Evolutionary conservation across 2,113 vertebrate species (phyloP).

Genomic region (Morone chrysops): DNA sequence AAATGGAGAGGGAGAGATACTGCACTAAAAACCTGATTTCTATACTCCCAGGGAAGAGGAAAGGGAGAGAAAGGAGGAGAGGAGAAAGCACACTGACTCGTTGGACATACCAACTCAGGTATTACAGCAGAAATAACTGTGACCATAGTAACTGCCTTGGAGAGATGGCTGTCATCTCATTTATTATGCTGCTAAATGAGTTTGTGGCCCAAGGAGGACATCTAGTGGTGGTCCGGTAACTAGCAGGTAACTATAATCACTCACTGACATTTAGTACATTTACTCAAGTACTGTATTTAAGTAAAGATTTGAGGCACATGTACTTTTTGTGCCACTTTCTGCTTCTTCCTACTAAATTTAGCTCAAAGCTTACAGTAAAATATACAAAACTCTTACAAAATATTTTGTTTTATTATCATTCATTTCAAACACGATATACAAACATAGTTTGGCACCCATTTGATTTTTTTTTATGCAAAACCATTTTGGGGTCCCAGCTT

Average conservation of each 20-base stretch:
- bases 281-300: too few species aligned
- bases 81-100: background rate
- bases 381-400: too few species aligned
- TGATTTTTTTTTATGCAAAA: too few species aligned
- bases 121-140: slow-evolving; percentile 31
- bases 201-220: slow-evolving; percentile 49
- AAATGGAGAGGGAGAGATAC: background rate
- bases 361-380: too few species aligned
- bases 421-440: too few species aligned
- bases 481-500: too few species aligned
- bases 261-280: too few species aligned
- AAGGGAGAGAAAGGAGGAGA: background rate
- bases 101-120: slow-evolving; percentile 15
- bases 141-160: slow-evolving; percentile 29
- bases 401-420: too few species aligned
- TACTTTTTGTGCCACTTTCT: too few species aligned
- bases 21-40: background rate
- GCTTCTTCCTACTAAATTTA: too few species aligned
- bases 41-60: background rate
- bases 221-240: slow-evolving; percentile 42
- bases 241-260: background rate
- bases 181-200: background rate
- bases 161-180: background rate
- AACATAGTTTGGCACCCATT: too few species aligned
- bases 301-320: too few species aligned